These are phyloP conservation scores for Plectrocnemia conspersa DNA, from an alignment of 1,140 invertebrate species.

Conservation along the genomic window DNA sequence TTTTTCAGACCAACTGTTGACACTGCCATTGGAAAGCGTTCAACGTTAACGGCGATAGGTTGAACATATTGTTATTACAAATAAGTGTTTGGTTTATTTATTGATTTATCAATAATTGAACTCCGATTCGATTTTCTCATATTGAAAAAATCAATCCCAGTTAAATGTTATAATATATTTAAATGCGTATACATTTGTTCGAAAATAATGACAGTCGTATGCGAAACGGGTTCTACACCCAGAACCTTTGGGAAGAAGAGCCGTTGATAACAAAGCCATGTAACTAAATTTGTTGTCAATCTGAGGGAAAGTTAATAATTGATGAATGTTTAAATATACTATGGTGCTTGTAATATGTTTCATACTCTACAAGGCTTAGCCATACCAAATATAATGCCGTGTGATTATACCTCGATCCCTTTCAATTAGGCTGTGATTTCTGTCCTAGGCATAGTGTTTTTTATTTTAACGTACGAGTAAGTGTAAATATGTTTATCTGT, in stretches of 20 bases:
- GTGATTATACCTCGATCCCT: conserved; percentile 35
- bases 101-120: background rate
- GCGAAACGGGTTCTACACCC: no score
- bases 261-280: no score
- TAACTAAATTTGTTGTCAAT: no score
- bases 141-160: conserved; percentile 12
- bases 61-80: conserved; percentile 1
- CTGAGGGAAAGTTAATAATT: no score
- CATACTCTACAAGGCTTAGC: conserved; percentile 19
- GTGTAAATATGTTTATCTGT: background rate
- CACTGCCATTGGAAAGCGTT: conserved; percentile 18
- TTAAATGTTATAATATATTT: conserved; percentile 12
- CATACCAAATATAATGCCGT: conserved; percentile 32
- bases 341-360: conserved; percentile 16
- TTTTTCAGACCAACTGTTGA: conserved; percentile 30
- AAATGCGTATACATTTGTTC: no score
- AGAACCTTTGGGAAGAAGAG: no score
- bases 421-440: conserved; percentile 36
- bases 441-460: conserved; percentile 34
- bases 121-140: conserved; percentile 16
- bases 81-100: conserved; percentile 6
- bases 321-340: no score
- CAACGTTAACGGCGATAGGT: conserved; percentile 31
- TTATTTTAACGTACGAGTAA: conserved; percentile 17
- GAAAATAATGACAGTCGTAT: no score